Evolutionary conservation across 2,888 invertebrate genomes (phyloP), one percentile per base, ranked within the genome.

Genomic region (Bibio marci): DNA sequence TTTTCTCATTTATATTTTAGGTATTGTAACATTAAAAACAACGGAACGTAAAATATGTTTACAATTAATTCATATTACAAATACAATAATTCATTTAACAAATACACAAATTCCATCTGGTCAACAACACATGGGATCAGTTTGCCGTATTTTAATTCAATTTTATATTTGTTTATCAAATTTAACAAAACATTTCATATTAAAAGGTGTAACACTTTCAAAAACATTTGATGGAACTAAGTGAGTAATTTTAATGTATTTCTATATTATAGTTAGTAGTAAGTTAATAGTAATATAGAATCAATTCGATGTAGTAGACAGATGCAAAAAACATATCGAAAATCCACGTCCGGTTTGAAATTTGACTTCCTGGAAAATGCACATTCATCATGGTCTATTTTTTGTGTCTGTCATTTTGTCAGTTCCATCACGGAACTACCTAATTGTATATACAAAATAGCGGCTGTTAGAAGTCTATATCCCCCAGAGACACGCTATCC

Each of bases 111-210:
- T 71, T 17, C 66, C 66, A 0, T 53, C n/a, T 22, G 22, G 22
- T 1, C 50, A 54, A 25, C 8, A 6, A 63, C 30, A 63, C 30
- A 67, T 69, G 43, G 74, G 8, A 22, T 22, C 22, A 8, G 22
- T 22, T 22, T 6, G 4, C 8, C 22, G 22, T 22, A 8, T 22
- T 6, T 51, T 73, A 12, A 65, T 69, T 31, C 63, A 63, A 39
- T 57, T 70, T 28, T 77, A 69, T 50, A 62, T 57, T 13, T 64
- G 68, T 35, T 51, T 75, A 5, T 67, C 64, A 39, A 63, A 64
- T 38, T 53, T 76, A 22, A 65, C 73, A 0, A 75, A 70, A 51
- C 72, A 76, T 56, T 76, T 75, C 46, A 54, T 63, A 14, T 49
- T 50, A 8, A 63, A 69, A 44, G 68, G 68, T 11, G 57, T 63